Percentiles rank a stretch among this genome's conserved stretches.
Evolutionary conservation across 2,797 vertebrate species (phyloP).

Genomic region (Esox masquinongy): DNA sequence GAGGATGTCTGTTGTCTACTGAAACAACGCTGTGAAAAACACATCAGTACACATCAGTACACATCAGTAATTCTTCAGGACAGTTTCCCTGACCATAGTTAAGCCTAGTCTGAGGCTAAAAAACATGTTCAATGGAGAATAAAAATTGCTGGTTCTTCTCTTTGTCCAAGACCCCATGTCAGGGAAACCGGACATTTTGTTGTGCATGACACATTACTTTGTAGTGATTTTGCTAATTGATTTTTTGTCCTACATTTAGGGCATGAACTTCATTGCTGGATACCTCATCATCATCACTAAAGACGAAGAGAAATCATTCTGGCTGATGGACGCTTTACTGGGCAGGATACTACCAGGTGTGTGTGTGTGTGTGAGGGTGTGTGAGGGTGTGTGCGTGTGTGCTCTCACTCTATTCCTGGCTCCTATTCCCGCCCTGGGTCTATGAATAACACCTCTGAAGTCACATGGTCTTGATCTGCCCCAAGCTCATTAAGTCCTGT

Average conservation of each 20-base stretch:
- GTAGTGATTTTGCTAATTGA: too few relatives aligned
- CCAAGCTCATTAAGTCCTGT: constrained; percentile 33
- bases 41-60: too few relatives aligned
- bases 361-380: constrained; percentile 42
- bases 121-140: too few relatives aligned
- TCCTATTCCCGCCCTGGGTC: constrained; percentile 11
- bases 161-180: too few relatives aligned
- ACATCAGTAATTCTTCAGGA: too few relatives aligned
- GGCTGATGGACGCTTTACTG: constrained; percentile 90
- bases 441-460: constrained; percentile 48
- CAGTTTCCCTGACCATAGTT: too few relatives aligned
- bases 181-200: too few relatives aligned
- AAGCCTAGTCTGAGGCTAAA: too few relatives aligned
- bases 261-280: constrained; percentile 96
- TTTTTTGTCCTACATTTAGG: constrained; percentile 66
- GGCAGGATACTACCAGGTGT: constrained; percentile 66
- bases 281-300: constrained; percentile 91
- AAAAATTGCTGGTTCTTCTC: too few relatives aligned
- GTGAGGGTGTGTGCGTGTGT: constrained; percentile 37
- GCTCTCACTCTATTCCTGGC: constrained; percentile 23
- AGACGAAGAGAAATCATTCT: constrained; percentile 95
- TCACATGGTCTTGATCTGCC: constrained; percentile 51
- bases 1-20: not conserved
- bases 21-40: not conserved
- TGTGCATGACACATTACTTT: too few relatives aligned